These are phyloP conservation scores for Macrobrachium nipponense DNA, from an alignment of 1,140 invertebrate genomes.

Conservation along the genomic window DNA sequence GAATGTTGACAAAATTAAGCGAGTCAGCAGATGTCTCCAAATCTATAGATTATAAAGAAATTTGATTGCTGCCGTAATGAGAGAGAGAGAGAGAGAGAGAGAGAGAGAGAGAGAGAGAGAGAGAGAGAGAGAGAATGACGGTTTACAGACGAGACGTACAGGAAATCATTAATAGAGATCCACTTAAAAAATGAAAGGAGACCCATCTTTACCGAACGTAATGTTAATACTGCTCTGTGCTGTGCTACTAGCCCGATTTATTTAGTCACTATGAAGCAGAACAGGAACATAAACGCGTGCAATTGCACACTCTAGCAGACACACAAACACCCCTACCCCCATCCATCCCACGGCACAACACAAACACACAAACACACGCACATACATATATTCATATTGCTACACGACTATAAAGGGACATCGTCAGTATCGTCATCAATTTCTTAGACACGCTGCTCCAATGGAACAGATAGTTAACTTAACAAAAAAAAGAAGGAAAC, in stretches of 20 bases:
- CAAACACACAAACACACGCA: constrained; percentile 26
- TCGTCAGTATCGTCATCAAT: too few relatives aligned
- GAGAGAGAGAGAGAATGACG: neutral
- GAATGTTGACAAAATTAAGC: too few relatives aligned
- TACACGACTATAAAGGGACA: neutral
- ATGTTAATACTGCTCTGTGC: too few relatives aligned
- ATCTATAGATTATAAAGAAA: too few relatives aligned
- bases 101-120: constrained; percentile 12
- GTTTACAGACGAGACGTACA: neutral
- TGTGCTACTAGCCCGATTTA: neutral
- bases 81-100: neutral
- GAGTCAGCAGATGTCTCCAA: too few relatives aligned
- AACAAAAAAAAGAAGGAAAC: too few relatives aligned
- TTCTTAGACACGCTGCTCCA: too few relatives aligned
- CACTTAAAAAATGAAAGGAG: too few relatives aligned
- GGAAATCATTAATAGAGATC: neutral
- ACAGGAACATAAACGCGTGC: neutral
- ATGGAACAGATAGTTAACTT: too few relatives aligned
- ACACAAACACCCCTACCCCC: constrained; percentile 14
- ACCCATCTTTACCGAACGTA: too few relatives aligned
- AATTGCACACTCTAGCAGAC: constrained; percentile 15
- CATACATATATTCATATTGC: neutral
- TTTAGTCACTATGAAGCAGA: neutral
- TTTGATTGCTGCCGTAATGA: neutral
- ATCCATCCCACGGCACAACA: too few relatives aligned